Base-by-base conservation (phyloP, 2,797 vertebrate genomes). In the Cheirogaleus major region DNA sequence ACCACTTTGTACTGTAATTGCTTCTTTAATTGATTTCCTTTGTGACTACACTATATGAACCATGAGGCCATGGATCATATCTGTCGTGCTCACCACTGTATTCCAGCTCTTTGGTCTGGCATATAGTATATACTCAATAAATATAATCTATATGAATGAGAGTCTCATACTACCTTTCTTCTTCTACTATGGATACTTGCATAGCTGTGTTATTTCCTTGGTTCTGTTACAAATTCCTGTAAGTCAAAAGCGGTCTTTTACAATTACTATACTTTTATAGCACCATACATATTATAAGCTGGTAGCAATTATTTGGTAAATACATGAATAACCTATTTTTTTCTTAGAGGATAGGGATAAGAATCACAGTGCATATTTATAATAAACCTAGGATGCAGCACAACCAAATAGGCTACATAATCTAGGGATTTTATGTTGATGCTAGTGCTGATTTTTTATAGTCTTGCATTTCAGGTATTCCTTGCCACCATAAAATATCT, bases 221-320 rank as follows among this genome's bases (percentile, higher is more conserved):
- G 72, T 82, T 91, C 7, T 5, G 50, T 63, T 75, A 75, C 73
- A 89, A 69, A 88, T 91, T 73, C 17, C 15, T 55, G 1, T 48
- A 91, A 67, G 30, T 82, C 69, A 86, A 83, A 84, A 35, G 41
- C 9, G 73, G 13, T 83, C 8, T 63, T 94, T 89, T 82, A 52
- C 78, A 30, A 55, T 72, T 55, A 82, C 75, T 80, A 72, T 15
- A 8, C 43, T 72, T 90, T 65, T 82, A 59, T 55, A 50, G 3
- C 35, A 89, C 30, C 30, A 57, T 75, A 32, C 3, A 61, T 82
- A 65, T 52, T 57, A 59, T 48, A 55, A 20, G 73, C 22, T 94
- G 23, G 48, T 91, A 7, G 5, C 59, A 94, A 95, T 57, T 92
- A 89, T 82, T 96, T 95, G 41, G 23, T 67, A 79, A 89, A 72